These are phyloP conservation scores for Mobula hypostoma DNA, from an alignment of 2,113 vertebrate genomes.

Conservation along the genomic window DNA sequence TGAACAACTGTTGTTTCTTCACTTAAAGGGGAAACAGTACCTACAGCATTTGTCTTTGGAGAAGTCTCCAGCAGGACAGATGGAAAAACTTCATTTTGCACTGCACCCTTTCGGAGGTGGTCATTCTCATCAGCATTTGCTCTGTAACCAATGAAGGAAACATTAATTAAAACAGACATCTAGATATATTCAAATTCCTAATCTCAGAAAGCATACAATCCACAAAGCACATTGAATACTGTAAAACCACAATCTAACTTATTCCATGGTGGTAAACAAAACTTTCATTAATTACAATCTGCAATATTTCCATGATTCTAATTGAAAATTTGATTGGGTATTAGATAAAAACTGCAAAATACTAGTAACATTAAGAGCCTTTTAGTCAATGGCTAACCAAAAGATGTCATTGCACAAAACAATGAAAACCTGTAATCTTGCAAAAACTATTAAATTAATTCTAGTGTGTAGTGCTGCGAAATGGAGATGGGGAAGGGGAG, in stretches of 20 bases:
- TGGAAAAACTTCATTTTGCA: conserved; percentile 52
- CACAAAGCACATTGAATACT: neutral
- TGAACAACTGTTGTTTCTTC: conserved; percentile 60
- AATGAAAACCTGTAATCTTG: neutral
- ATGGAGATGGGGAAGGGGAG: no score
- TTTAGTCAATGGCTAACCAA: neutral
- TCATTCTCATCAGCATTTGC: conserved; percentile 66
- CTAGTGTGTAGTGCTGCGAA: neutral
- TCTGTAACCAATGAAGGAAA: conserved; percentile 43
- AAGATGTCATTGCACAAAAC: neutral
- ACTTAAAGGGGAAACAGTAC: conserved; percentile 44
- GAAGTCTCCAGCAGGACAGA: conserved; percentile 48
- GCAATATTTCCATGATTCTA: neutral
- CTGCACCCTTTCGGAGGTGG: conserved; percentile 56
- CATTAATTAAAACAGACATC: neutral
- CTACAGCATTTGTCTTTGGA: conserved; percentile 51
- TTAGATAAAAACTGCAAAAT: neutral
- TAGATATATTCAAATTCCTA: neutral
- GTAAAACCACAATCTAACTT: neutral
- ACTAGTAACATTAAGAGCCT: neutral
- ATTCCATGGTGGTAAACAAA: neutral
- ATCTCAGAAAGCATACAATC: neutral
- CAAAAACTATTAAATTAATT: neutral
- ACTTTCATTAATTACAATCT: neutral
- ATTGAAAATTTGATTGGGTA: neutral